These are phyloP conservation scores for Scaptomyza pallida DNA, from an alignment of 1,140 invertebrate species.

Conservation along the genomic window DNA sequence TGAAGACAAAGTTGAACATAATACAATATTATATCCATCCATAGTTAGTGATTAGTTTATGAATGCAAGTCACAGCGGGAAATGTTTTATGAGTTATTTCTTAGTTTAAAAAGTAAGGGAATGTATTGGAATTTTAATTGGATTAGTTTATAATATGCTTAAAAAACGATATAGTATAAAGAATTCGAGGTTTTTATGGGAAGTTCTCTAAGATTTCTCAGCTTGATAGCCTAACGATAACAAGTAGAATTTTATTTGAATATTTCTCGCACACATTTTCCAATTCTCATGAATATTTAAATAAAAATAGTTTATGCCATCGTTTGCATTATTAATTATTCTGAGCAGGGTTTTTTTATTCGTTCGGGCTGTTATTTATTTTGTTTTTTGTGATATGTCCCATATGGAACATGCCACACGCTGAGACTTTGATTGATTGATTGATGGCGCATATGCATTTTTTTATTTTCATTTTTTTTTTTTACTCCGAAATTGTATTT, in stretches of 20 bases:
- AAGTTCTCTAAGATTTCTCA: no score
- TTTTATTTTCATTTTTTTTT: no score
- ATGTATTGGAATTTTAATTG: no score
- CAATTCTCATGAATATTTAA: conserved; percentile 2
- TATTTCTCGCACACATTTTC: neutral
- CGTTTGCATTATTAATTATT: neutral
- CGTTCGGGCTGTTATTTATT: conserved; percentile 17
- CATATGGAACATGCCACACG: neutral
- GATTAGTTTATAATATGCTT: no score
- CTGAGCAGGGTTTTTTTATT: neutral
- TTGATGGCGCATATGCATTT: conserved; percentile 6
- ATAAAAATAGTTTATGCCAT: conserved; percentile 3
- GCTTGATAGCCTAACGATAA: no score
- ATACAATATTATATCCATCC: neutral
- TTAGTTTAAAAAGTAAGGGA: conserved; percentile 3
- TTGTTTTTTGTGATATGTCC: neutral
- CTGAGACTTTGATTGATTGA: conserved; percentile 33
- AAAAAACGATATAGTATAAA: no score
- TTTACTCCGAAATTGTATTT: conserved; percentile 2
- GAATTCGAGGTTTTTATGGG: no score
- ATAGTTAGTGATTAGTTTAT: conserved; percentile 24
- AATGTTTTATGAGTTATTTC: conserved; percentile 3
- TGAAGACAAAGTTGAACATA: neutral
- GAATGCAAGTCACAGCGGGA: conserved; percentile 14
- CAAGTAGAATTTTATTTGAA: neutral